phyloP scores from a whole-genome alignment of 2,888 invertebrate genomes.

The Drosophila greeni region DNA sequence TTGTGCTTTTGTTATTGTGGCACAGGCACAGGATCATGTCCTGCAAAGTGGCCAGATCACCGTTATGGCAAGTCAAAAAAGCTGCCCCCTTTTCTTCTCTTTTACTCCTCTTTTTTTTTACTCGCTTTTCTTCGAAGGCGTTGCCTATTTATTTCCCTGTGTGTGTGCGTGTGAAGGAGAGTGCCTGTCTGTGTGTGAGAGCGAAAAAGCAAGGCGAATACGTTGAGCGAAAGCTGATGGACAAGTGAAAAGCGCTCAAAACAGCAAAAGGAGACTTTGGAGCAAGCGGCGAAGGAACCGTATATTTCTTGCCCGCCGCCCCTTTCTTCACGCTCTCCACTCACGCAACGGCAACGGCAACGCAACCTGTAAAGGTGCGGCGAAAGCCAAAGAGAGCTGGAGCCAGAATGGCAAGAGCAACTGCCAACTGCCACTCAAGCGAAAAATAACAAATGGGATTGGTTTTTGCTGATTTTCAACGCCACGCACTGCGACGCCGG shows the following conservation, averaged over 20 bases:
- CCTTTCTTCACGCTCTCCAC: slow-evolving; percentile 2
- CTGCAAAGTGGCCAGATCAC: slow-evolving; percentile 65
- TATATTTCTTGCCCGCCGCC: slow-evolving; percentile 7
- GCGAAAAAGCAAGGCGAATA: slow-evolving; percentile 31
- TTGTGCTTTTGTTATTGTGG: slow-evolving; percentile 37
- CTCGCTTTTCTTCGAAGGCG: slow-evolving; percentile 71
- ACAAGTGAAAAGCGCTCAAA: slow-evolving; percentile 69
- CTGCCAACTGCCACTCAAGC: slow-evolving; percentile 79
- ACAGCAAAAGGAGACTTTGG: slow-evolving; percentile 5
- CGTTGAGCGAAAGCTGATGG: slow-evolving; percentile 65
- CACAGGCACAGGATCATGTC: slow-evolving; percentile 62
- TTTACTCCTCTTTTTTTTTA: slow-evolving; percentile 11
- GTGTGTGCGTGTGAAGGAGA: slow-evolving; percentile 22
- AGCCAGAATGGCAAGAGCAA: slow-evolving; percentile 68
- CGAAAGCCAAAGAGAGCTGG: slow-evolving; percentile 45
- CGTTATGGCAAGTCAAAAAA: slow-evolving; percentile 24
- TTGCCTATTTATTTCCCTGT: slow-evolving; percentile 60
- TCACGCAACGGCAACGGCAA: slow-evolving; percentile 7
- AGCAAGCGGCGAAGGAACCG: slow-evolving; percentile 7
- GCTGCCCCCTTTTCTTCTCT: slow-evolving; percentile 6
- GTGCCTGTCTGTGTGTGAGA: slow-evolving; percentile 42
- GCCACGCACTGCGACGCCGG: slow-evolving; percentile 53
- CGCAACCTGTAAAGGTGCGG: slow-evolving; percentile 58
- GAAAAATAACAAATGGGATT: slow-evolving; percentile 80
- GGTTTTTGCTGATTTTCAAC: slow-evolving; percentile 79